A percentile compares a stretch with the other conserved stretches of the same genome.
phyloP scores from a whole-genome alignment of 2,113 vertebrate genomes.

The Barbus barbus region DNA sequence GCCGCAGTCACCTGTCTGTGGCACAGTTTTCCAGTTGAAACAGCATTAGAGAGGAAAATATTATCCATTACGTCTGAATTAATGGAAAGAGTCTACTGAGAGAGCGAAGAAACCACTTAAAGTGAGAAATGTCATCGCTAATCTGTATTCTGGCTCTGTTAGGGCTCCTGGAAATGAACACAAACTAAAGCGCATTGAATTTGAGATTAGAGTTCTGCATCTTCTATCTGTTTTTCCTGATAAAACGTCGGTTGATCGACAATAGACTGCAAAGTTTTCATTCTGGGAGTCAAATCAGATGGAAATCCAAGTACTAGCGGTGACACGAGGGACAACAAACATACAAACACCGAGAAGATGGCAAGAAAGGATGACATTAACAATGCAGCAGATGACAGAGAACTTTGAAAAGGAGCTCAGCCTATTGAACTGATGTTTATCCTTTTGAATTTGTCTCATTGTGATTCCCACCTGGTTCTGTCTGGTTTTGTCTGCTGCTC shows the following conservation, averaged over 20 bases:
- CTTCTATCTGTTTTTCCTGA: not conserved
- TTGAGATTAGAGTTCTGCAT: not conserved
- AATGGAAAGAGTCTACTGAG: slow-evolving; percentile 37
- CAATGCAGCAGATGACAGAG: slow-evolving; percentile 2
- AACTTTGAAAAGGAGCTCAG: not conserved
- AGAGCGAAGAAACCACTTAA: slow-evolving; percentile 17
- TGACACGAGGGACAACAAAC: not conserved
- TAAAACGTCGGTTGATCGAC: not conserved
- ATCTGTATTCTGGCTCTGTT: slow-evolving; percentile 12
- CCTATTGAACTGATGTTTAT: slow-evolving; percentile 17
- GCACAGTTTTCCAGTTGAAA: slow-evolving; percentile 57
- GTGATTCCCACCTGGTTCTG: slow-evolving; percentile 8
- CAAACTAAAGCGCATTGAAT: slow-evolving; percentile 3
- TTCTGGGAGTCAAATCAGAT: not conserved
- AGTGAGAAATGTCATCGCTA: slow-evolving; percentile 37
- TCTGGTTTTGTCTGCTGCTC: slow-evolving; percentile 44
- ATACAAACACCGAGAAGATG: not conserved
- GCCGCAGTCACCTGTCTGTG: slow-evolving; percentile 54
- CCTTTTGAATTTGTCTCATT: slow-evolving; percentile 32
- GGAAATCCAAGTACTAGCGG: not conserved
- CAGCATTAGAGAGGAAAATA: slow-evolving; percentile 52
- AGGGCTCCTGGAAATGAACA: not conserved
- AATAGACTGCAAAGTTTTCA: not conserved
- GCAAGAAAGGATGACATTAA: slow-evolving; percentile 19
- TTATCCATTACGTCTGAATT: slow-evolving; percentile 54